phyloP scores from a whole-genome alignment of 2,113 vertebrate species.

The Dipodomys stephensi region DNA sequence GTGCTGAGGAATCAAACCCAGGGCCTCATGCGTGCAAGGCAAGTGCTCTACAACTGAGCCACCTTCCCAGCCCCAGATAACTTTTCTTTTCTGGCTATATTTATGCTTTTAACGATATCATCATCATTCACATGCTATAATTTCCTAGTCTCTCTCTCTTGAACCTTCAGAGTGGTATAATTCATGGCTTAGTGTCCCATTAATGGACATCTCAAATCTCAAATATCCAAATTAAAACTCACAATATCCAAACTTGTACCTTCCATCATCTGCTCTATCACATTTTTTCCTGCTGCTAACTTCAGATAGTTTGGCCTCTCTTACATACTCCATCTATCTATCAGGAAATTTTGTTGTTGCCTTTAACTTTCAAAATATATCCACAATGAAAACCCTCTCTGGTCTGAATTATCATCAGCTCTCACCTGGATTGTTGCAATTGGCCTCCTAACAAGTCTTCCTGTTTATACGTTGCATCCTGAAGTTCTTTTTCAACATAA shows the following conservation, averaged over 20 bases:
- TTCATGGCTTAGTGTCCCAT: not conserved
- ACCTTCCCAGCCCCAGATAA: no score
- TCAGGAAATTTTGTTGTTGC: constrained; percentile 10
- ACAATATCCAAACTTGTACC: not conserved
- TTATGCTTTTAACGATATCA: not conserved
- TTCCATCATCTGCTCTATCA: not conserved
- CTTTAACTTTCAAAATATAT: constrained; percentile 6
- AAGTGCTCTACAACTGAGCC: no score
- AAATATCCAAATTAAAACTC: not conserved
- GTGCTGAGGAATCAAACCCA: no score
- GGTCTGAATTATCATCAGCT: constrained; percentile 14
- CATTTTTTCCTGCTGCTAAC: constrained; percentile 5
- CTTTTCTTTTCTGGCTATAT: constrained; percentile 32
- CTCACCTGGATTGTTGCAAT: constrained; percentile 7
- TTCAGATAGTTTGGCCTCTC: not conserved
- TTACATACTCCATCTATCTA: not conserved
- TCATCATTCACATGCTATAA: not conserved
- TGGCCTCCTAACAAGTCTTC: not conserved
- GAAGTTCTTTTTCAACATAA: constrained; percentile 5
- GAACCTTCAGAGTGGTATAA: not conserved
- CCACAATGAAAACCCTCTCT: not conserved
- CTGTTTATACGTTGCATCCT: not conserved
- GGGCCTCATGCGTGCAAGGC: no score
- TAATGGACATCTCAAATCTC: constrained; percentile 3
- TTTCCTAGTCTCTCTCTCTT: constrained; percentile 22